Evolutionary conservation across 2,888 invertebrate species (phyloP).

Genomic region (Lypha dubia): DNA sequence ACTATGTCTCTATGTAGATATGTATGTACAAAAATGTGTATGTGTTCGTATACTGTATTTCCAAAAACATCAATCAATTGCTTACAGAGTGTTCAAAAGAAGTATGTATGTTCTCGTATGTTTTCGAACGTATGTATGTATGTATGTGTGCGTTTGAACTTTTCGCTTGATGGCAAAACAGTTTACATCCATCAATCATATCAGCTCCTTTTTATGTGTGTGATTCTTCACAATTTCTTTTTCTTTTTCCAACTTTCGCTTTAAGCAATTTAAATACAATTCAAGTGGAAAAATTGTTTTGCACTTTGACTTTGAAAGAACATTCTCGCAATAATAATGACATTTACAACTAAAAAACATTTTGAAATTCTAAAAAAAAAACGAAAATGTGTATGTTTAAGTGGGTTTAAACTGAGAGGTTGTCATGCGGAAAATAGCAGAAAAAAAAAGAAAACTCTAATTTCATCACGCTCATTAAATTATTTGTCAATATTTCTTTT

Average conservation of each 20-base stretch:
- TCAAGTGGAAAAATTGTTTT: slow-evolving; percentile 37
- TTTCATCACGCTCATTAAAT: not conserved
- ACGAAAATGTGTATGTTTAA: not conserved
- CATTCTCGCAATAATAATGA: not conserved
- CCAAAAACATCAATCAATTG: not conserved
- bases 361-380: not conserved
- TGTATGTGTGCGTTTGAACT: slow-evolving; percentile 7
- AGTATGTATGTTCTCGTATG: too few species aligned
- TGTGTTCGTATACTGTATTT: too few species aligned
- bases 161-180: not conserved
- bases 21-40: too few species aligned
- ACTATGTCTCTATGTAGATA: too few species aligned
- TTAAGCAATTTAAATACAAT: slow-evolving; percentile 21
- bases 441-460: not conserved
- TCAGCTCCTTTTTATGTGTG: not conserved
- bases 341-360: not conserved
- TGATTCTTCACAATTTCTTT: not conserved
- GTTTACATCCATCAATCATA: slow-evolving; percentile 13
- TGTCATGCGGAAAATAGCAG: not conserved
- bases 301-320: slow-evolving; percentile 8
- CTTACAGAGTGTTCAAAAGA: not conserved
- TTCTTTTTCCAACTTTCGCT: not conserved
- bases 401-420: not conserved
- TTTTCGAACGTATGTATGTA: too few species aligned
- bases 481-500: not conserved